phyloP scores from a whole-genome alignment of 92 coral and sea anemone species.

The Actinernus sp. region DNA sequence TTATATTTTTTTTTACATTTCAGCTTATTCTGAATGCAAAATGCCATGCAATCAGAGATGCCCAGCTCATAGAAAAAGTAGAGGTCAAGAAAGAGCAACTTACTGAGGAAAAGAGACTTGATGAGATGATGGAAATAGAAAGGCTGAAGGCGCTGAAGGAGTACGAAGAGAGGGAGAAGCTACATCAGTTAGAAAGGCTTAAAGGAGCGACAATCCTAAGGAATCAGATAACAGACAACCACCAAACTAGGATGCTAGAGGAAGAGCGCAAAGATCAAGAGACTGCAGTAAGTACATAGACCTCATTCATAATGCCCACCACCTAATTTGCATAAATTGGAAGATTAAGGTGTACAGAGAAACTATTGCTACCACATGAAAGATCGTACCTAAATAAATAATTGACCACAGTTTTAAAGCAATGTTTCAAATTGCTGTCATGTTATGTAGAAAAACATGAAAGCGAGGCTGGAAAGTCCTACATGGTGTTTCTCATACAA shows the following conservation, averaged over 20 bases:
- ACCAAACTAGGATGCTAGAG: constrained; percentile 84
- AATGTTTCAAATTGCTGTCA: too few species aligned
- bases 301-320: too few species aligned
- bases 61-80: constrained; percentile 96
- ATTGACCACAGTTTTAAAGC: too few species aligned
- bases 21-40: constrained; percentile 98
- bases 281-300: constrained; percentile 67
- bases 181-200: constrained; percentile 79
- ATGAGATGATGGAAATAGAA: constrained; percentile 99
- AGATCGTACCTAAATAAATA: too few species aligned
- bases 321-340: too few species aligned
- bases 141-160: constrained; percentile 85
- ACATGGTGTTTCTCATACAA: too few species aligned
- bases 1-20: not conserved
- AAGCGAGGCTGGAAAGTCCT: too few species aligned
- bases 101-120: constrained; percentile 92
- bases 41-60: constrained; percentile 99
- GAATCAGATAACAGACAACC: constrained; percentile 85
- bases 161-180: constrained; percentile 92
- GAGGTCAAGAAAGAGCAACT: constrained; percentile 94
- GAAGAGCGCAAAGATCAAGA: constrained; percentile 98
- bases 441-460: too few species aligned
- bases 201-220: constrained; percentile 92
- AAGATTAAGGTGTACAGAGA: too few species aligned
- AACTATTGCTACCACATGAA: too few species aligned